These are phyloP conservation scores for Ephydatia muelleri DNA, from an alignment of 37 sponge, comb jelly and placozoan genomes.

Conservation along the genomic window DNA sequence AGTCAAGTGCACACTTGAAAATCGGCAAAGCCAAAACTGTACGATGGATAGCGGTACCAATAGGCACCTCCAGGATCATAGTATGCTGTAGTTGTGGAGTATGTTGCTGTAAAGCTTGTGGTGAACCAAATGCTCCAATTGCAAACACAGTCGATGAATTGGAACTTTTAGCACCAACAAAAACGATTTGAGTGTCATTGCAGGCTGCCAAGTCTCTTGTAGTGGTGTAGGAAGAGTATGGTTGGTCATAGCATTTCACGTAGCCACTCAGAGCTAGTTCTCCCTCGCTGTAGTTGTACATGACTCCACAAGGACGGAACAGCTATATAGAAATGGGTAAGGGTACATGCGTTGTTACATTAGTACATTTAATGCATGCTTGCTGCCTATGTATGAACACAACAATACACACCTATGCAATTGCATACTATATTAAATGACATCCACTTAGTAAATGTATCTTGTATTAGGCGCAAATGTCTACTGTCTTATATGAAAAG, in stretches of 20 bases:
- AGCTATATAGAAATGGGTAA: background rate
- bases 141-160: background rate
- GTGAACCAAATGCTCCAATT: background rate
- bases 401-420: too few species aligned
- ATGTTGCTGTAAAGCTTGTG: background rate
- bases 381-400: too few species aligned
- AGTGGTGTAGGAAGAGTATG: background rate
- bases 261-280: background rate
- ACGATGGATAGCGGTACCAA: background rate
- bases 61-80: background rate
- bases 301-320: background rate
- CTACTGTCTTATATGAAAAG: too few species aligned
- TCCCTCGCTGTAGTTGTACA: background rate
- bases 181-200: background rate
- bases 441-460: too few species aligned
- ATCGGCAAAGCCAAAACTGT: background rate
- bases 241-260: background rate
- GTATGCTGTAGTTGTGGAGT: background rate
- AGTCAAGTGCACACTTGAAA: background rate
- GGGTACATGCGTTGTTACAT: background rate
- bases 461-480: too few species aligned
- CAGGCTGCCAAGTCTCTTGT: background rate
- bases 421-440: too few species aligned
- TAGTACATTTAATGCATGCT: too few species aligned
- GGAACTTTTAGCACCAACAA: background rate